phyloP scores from a whole-genome alignment of 2,113 vertebrate genomes.

The Gnathonemus longibarbis region DNA sequence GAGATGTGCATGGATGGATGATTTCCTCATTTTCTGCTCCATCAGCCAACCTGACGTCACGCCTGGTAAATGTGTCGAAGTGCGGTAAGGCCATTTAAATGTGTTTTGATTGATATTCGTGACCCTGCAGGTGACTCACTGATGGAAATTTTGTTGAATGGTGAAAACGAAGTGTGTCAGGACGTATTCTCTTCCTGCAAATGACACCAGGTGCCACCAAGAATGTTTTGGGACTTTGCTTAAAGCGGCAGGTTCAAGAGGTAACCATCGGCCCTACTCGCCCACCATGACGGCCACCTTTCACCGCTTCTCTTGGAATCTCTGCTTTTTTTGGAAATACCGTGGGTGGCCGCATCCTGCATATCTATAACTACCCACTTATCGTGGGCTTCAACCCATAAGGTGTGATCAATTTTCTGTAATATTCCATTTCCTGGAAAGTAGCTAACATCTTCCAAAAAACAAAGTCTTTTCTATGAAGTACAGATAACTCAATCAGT shows the following conservation, averaged over 20 bases:
- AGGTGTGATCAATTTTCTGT: not conserved
- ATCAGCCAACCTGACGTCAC: conserved; percentile 17
- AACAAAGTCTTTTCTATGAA: not conserved
- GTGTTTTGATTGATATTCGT: not conserved
- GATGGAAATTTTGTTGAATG: conserved; percentile 2
- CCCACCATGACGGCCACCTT: not conserved
- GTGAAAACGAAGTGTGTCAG: not conserved
- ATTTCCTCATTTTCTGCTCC: conserved; percentile 1
- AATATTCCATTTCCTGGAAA: not conserved
- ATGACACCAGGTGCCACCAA: not conserved
- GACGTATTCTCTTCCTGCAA: not conserved
- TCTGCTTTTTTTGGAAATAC: conserved; percentile 13
- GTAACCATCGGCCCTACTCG: not conserved
- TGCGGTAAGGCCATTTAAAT: conserved; percentile 5
- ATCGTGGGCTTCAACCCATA: not conserved
- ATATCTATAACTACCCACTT: conserved; percentile 4
- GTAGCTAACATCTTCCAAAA: not conserved
- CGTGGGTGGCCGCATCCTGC: not conserved
- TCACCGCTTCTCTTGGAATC: not conserved
- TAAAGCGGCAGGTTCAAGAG: not conserved
- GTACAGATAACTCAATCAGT: not conserved
- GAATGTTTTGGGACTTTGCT: not conserved
- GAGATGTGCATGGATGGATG: conserved; percentile 19
- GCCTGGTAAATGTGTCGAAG: conserved; percentile 17
- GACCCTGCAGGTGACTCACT: conserved; percentile 9